Evolutionary conservation across 2,888 invertebrate species (phyloP).

Genomic region (Himalopsyche kuldschensis): DNA sequence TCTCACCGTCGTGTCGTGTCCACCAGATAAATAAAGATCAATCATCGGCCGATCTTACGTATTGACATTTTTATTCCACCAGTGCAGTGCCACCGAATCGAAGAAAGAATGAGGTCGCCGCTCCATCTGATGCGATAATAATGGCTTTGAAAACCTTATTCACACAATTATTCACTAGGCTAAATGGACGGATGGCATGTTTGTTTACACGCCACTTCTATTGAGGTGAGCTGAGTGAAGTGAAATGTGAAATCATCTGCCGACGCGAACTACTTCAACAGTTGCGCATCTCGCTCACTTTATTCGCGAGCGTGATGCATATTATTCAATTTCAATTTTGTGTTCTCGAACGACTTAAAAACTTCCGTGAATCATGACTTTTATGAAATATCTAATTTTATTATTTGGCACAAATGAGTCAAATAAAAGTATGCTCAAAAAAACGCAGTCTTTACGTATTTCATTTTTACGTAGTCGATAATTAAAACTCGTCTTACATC

Average conservation of each 20-base stretch:
- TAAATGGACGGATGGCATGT: neutral
- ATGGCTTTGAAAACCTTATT: neutral
- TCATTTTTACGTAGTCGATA: too few relatives aligned
- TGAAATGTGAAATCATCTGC: neutral
- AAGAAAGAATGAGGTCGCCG: neutral
- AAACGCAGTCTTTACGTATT: too few relatives aligned
- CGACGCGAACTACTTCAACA: too few relatives aligned
- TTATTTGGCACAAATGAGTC: too few relatives aligned
- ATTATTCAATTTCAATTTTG: too few relatives aligned
- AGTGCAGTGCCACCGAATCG: neutral
- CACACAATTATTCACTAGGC: neutral
- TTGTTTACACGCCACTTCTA: neutral
- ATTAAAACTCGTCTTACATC: too few relatives aligned
- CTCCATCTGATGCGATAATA: neutral
- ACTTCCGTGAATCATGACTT: too few relatives aligned
- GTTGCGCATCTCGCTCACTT: too few relatives aligned
- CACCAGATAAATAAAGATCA: neutral
- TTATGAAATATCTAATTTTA: too few relatives aligned
- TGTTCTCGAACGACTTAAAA: too few relatives aligned
- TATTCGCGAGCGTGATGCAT: too few relatives aligned
- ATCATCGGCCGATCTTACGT: neutral
- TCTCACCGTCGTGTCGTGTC: neutral
- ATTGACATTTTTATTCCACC: neutral
- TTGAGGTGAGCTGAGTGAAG: neutral
- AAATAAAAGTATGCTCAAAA: too few relatives aligned